Evolutionary conservation across 2,888 invertebrate genomes (phyloP).

Genomic region (Papilio elwesi): DNA sequence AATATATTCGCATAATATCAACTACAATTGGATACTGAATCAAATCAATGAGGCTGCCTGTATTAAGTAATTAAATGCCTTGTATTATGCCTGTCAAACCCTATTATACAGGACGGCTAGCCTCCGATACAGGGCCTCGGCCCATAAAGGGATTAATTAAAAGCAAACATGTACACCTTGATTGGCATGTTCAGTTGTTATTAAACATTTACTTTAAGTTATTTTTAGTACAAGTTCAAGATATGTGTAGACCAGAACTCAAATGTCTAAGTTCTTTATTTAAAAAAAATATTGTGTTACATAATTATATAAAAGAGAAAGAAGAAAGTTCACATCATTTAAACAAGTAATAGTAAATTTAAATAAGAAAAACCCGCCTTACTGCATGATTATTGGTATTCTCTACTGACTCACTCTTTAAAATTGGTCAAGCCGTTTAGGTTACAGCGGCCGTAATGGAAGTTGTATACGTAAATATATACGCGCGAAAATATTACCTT

Average conservation of each 20-base stretch:
- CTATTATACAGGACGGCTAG: not conserved
- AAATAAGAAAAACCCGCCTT: too few relatives aligned
- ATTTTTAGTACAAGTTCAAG: not conserved
- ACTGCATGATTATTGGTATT: too few relatives aligned
- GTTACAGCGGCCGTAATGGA: too few relatives aligned
- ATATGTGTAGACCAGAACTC: not conserved
- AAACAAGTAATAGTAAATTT: too few relatives aligned
- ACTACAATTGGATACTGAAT: not conserved
- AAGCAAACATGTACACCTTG: constrained; percentile 6
- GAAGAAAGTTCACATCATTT: too few relatives aligned
- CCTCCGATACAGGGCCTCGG: too few relatives aligned
- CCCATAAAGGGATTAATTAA: constrained; percentile 12
- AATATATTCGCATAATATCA: not conserved
- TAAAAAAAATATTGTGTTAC: too few relatives aligned
- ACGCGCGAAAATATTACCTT: too few relatives aligned
- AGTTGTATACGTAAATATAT: too few relatives aligned
- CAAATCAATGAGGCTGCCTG: not conserved
- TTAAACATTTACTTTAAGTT: not conserved
- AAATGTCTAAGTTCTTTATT: not conserved
- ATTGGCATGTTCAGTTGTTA: constrained; percentile 8
- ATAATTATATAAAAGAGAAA: too few relatives aligned
- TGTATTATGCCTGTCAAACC: not conserved
- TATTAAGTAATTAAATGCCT: not conserved
- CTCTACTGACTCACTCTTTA: too few relatives aligned
- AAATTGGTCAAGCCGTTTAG: too few relatives aligned